These are phyloP conservation scores for Trissonchulus sp. DNA, from an alignment of 2,888 invertebrate species.

Conservation along the genomic window DNA sequence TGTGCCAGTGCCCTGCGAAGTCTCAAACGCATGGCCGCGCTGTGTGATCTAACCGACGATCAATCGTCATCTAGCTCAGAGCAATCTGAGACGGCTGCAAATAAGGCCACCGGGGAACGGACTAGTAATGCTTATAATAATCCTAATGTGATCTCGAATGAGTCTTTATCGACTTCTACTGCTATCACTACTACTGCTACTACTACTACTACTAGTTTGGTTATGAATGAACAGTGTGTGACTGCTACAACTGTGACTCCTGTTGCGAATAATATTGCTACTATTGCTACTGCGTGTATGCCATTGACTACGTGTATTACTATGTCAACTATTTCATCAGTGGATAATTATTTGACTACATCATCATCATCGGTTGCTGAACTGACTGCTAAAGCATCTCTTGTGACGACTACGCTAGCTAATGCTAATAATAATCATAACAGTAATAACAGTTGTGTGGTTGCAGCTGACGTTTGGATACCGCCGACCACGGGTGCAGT, in stretches of 20 bases:
- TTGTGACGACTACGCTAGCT: too few species aligned
- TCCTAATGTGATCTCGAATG: too few species aligned
- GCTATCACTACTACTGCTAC: neutral
- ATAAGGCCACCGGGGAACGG: neutral
- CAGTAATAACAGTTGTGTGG: too few species aligned
- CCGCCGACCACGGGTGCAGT: conserved; percentile 27
- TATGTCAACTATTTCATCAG: neutral
- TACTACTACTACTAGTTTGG: neutral
- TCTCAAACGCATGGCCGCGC: conserved; percentile 54
- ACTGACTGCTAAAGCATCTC: too few species aligned
- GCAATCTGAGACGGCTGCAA: neutral
- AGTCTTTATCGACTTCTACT: too few species aligned
- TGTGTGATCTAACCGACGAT: too few species aligned
- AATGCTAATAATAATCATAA: too few species aligned
- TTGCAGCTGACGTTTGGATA: conserved; percentile 30
- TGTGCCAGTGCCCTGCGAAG: conserved; percentile 88
- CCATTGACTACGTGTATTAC: neutral
- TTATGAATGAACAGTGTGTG: too few species aligned
- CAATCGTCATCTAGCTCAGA: too few species aligned
- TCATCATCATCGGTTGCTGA: too few species aligned
- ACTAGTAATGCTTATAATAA: too few species aligned
- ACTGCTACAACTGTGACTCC: neutral
- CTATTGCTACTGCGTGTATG: neutral
- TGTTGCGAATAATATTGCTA: neutral
- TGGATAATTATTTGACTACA: too few species aligned